phyloP scores from a whole-genome alignment of 1,140 invertebrate species.

The Sipha flava region DNA sequence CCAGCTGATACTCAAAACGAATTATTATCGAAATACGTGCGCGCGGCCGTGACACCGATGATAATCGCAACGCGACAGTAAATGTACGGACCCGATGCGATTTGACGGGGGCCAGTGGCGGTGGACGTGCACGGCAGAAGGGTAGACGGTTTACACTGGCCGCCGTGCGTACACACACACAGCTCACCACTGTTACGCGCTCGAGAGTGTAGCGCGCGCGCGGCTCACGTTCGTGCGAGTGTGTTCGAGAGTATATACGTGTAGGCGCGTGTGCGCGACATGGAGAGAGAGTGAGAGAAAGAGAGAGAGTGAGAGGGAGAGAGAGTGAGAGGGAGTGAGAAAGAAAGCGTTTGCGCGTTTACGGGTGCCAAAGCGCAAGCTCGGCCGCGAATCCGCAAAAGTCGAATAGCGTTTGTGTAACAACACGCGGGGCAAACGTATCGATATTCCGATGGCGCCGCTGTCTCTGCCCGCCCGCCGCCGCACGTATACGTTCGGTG shows the following conservation, averaged over 20 bases:
- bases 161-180: no score
- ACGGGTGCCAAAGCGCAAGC: slow-evolving; percentile 15
- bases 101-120: neutral
- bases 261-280: neutral
- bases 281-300: no score
- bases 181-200: no score
- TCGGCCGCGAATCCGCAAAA: slow-evolving; percentile 7
- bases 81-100: neutral
- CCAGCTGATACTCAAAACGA: no score
- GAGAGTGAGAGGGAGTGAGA: no score
- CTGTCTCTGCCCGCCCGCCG: neutral
- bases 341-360: neutral
- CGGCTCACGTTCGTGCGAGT: neutral
- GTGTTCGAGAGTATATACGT: neutral
- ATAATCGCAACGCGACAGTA: neutral
- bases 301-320: no score
- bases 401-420: slow-evolving; percentile 8
- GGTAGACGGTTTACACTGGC: no score
- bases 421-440: neutral
- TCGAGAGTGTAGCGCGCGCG: no score
- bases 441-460: slow-evolving; percentile 16
- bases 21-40: neutral
- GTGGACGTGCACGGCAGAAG: no score
- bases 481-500: neutral
- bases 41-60: no score